Conservation (phyloP, 1,140 invertebrate species). For the Halotydeus destructor region DNA sequence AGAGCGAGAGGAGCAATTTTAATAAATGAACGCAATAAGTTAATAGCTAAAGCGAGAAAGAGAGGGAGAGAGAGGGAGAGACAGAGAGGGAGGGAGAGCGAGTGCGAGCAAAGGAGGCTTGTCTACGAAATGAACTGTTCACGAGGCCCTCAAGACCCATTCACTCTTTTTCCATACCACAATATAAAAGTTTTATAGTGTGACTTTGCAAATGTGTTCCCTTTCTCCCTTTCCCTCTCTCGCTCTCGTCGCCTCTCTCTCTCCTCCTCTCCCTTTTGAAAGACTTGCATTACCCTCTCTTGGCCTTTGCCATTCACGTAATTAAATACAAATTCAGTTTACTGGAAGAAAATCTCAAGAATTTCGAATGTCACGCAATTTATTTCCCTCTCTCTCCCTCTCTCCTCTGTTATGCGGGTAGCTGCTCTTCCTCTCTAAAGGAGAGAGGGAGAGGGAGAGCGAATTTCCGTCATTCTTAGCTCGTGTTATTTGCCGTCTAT, state of each 20-base stretch:
- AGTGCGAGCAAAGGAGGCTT: not conserved
- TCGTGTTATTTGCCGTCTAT: not conserved
- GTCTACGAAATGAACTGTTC: not conserved
- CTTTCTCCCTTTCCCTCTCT: slow-evolving; percentile 1
- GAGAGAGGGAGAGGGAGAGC: not conserved
- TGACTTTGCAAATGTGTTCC: not conserved
- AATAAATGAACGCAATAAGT: no score
- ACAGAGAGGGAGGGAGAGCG: not conserved
- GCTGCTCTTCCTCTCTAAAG: not conserved
- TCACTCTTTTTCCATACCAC: not conserved
- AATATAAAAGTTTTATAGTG: not conserved
- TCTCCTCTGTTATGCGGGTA: no score
- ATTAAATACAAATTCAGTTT: not conserved
- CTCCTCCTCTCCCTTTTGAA: not conserved
- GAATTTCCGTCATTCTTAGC: not conserved
- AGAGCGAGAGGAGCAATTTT: no score
- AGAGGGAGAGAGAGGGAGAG: not conserved
- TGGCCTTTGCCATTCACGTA: not conserved
- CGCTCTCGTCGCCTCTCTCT: slow-evolving; percentile 1
- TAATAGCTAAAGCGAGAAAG: not conserved
- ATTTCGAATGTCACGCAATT: not conserved
- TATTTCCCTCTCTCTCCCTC: not conserved
- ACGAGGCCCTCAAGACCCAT: not conserved
- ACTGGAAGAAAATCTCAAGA: not conserved
- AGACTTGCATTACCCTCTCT: not conserved